These are phyloP conservation scores for Bombus waltoni DNA, from an alignment of 1,140 invertebrate species.

Conservation along the genomic window DNA sequence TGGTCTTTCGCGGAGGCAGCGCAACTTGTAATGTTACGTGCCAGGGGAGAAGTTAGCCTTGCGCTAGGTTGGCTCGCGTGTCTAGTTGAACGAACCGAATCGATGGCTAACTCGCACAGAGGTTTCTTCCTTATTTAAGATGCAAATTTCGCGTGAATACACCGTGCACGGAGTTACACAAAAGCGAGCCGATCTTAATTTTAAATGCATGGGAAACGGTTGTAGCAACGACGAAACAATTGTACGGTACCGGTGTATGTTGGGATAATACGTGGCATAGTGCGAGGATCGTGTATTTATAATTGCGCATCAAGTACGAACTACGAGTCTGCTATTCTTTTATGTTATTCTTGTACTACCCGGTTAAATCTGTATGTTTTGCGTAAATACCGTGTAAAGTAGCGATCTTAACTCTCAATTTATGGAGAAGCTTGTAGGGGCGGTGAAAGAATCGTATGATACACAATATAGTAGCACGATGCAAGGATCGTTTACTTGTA, in stretches of 20 bases:
- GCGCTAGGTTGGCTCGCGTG: slow-evolving; percentile 4
- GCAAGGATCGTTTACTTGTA: too few species aligned
- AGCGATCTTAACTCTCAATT: neutral
- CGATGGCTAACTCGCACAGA: neutral
- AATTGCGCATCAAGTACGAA: neutral
- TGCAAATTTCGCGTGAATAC: neutral
- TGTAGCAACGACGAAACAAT: neutral
- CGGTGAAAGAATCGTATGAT: too few species aligned
- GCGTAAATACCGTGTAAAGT: neutral
- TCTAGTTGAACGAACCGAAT: slow-evolving; percentile 20
- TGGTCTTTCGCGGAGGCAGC: slow-evolving; percentile 8
- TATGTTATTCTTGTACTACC: too few species aligned
- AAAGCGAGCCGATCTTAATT: neutral
- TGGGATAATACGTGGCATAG: neutral
- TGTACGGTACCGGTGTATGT: neutral
- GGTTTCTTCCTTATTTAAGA: neutral
- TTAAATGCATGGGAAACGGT: neutral
- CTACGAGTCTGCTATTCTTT: neutral
- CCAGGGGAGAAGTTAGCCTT: slow-evolving; percentile 36
- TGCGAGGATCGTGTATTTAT: neutral
- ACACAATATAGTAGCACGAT: too few species aligned
- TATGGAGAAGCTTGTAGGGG: too few species aligned
- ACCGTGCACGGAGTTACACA: neutral
- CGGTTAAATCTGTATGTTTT: neutral
- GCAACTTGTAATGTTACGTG: neutral